Base-by-base conservation (phyloP, 2,113 vertebrate genomes). In the Aplodontia rufa region DNA sequence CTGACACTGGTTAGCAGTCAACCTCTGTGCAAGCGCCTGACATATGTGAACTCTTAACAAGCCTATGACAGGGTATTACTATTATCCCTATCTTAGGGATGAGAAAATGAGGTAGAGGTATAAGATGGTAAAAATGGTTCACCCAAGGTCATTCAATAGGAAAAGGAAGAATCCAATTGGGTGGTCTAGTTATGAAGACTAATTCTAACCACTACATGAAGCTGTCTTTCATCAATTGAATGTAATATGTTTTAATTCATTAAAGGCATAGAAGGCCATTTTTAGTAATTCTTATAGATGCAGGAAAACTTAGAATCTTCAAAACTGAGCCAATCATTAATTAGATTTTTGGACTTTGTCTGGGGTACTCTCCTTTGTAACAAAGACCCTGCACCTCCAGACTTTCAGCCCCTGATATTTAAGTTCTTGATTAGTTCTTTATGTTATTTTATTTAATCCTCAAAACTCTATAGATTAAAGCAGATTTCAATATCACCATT, bases 201-300 rank as follows among this genome's bases (percentile, higher is more conserved):
- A 17, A 75, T 64, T 68, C 32, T 62, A 90, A 79, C 19, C 0
- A 30, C 14, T 11, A 3, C 32, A 35, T 19, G 40, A 92, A 79
- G 5, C 3, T 32, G 1, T 49, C 6, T 79, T 22, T 88, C 10
- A 80, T 90, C 20, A 79, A 10, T 0, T 58, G 35, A 83, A 8
- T 37, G 20, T 88, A 58, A 80, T 88, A 58, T 76, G 68, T 45
- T 91, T 85, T 79, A n/a, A 75, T 94, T 90, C 47, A 45, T 82
- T 86, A 86, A 94, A 94, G 26, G 26, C 35, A 80, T 14, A 62
- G 82, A 93, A 47, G 42, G 81, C 55, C 76, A 58, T 47, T 16
- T 74, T 49, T 24, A 92, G 13, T 53, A 79, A 87, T 87, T 81
- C 69, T 75, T 62, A 35, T 26, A 42, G 35, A 69, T 64, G 3